Evolutionary conservation across 2,113 vertebrate species (phyloP), one percentile per base, ranked within the genome.

Genomic region (Stictonetta naevosa): DNA sequence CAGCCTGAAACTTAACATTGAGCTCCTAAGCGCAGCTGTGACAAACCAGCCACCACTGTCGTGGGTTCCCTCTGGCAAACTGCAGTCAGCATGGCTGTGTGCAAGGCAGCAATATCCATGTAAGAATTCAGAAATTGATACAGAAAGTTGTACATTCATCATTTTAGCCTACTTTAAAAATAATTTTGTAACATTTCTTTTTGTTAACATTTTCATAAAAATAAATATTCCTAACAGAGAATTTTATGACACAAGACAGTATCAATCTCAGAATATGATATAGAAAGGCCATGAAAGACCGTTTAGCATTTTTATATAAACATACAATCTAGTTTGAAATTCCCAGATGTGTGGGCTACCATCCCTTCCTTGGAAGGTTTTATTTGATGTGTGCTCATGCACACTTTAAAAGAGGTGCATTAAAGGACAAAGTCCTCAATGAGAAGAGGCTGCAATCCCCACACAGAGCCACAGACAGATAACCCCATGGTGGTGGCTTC

Each of bases 221-320:
- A 66, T n/a, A 94, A 92, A 73, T 73, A 62, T 34, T 66, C 63
- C 31, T 38, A 77, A 79, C 23, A n/a, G 1, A 76, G 21, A 75
- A 76, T 83, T 91, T 93, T 85, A 76, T 18, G 71, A 87, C 26
- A 83, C 26, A 66, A 89, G 84, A 68, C 80, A 92, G 62, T 14
- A 74, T 16, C 71, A 23, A 79, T 48, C 78, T 68, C 66, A 80
- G 63, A 91, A 29, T 69, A 95, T 15, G 71, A 85, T 74, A 87
- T 3, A 59, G 82, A 83, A 93, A 88, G 36, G 40, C 19, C 53
- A 26, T 67, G 77, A 89, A 66, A 77, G 23, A 87, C 40, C 40
- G 62, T 34, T n/a, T 58, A 84, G 19, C 23, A 69, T n/a, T 72
- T 64, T 63, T 46, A 76, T 64, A 77, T 46, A 83, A 84, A 83